phyloP scores from a whole-genome alignment of 2,113 vertebrate species.

The Lynx canadensis region DNA sequence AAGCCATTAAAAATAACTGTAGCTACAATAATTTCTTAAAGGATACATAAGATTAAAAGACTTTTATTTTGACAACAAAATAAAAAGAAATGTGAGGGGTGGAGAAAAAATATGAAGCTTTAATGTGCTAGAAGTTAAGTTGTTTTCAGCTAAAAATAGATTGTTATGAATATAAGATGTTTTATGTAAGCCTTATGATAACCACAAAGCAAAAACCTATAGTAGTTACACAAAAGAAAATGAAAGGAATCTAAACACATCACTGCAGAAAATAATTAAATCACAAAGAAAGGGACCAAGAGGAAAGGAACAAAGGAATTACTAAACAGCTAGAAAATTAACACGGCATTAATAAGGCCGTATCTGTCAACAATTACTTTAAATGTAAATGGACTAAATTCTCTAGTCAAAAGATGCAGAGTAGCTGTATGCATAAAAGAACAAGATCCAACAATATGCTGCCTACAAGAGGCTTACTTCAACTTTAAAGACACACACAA shows the following conservation, averaged over 20 bases:
- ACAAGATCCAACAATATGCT: neutral
- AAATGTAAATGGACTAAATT: neutral
- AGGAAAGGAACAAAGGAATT: neutral
- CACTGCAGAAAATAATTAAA: neutral
- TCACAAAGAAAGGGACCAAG: neutral
- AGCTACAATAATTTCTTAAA: neutral
- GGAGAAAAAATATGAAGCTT: neutral
- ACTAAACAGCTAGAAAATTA: neutral
- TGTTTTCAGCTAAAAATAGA: neutral
- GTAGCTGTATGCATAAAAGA: neutral
- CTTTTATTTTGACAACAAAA: neutral
- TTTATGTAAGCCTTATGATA: neutral
- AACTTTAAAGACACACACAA: neutral
- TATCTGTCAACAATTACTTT: neutral
- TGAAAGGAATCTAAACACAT: neutral
- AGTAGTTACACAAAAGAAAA: neutral
- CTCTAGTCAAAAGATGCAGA: neutral
- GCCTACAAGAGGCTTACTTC: neutral
- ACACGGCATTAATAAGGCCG: neutral
- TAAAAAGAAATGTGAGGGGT: neutral
- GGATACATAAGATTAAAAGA: neutral
- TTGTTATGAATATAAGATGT: neutral
- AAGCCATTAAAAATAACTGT: neutral
- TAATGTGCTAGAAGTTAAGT: neutral
- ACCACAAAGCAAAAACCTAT: neutral